phyloP scores from a whole-genome alignment of 2,888 invertebrate genomes.

The Melipona bicolor region DNA sequence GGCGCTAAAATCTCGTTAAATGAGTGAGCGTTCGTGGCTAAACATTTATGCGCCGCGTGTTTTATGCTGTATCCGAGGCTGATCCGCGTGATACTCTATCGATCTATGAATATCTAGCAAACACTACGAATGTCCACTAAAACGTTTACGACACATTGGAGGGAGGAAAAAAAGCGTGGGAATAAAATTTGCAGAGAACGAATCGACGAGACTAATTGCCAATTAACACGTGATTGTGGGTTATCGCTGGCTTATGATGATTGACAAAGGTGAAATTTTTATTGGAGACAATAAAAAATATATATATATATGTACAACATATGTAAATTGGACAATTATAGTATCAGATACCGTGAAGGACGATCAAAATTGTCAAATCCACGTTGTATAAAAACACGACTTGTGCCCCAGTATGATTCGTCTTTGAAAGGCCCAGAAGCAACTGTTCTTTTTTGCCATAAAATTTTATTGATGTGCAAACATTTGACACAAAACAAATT shows the following conservation, averaged over 20 bases:
- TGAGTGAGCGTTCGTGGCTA: conserved; percentile 7
- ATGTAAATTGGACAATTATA: not conserved
- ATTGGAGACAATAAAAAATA: not conserved
- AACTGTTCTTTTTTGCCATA: no score
- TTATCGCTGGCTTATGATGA: not conserved
- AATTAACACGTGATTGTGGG: not conserved
- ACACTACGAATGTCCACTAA: not conserved
- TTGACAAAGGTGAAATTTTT: not conserved
- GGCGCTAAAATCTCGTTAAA: conserved; percentile 41
- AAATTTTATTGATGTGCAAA: no score
- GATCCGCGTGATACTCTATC: not conserved
- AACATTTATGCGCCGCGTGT: conserved; percentile 1
- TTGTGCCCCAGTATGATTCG: no score
- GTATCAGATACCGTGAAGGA: not conserved
- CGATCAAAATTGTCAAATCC: not conserved
- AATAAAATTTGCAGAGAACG: not conserved
- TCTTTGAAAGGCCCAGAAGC: no score
- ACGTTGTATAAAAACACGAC: no score
- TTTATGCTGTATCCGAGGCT: not conserved
- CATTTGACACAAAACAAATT: no score
- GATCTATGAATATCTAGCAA: conserved; percentile 3
- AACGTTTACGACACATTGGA: not conserved
- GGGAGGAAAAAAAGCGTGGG: no score
- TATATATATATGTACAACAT: not conserved
- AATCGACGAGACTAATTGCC: no score